These are phyloP conservation scores for Silurus aristotelis DNA, from an alignment of 2,797 vertebrate species.

Conservation along the genomic window DNA sequence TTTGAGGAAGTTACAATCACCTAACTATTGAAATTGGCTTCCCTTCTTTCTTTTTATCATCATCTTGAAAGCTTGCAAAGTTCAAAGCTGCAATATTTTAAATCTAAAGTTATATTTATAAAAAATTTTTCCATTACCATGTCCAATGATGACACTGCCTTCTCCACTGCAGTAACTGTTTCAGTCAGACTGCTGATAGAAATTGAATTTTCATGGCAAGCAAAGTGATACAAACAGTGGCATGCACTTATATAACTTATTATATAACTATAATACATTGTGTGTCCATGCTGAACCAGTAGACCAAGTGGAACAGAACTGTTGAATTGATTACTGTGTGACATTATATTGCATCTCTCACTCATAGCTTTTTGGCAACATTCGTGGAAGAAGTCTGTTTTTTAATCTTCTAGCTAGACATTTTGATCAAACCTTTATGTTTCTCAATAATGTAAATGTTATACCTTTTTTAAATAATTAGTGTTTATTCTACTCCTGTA, in stretches of 20 bases:
- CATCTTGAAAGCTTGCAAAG: neutral
- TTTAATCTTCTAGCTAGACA: neutral
- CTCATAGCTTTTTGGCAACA: neutral
- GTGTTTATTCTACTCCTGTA: slow-evolving; percentile 55
- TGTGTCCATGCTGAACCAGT: too few relatives aligned
- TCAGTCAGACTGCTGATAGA: neutral
- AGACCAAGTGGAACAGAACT: neutral
- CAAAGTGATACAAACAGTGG: neutral
- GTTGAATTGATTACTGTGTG: neutral
- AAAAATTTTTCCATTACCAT: neutral
- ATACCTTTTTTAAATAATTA: neutral
- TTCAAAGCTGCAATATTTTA: neutral
- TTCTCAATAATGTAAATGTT: neutral
- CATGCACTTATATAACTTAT: too few relatives aligned
- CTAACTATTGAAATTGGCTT: neutral
- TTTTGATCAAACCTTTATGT: neutral
- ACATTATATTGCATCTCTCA: neutral
- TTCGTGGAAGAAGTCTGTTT: neutral
- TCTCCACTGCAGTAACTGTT: neutral
- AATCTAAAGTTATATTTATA: neutral
- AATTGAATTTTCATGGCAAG: neutral
- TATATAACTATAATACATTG: too few relatives aligned
- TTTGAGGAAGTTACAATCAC: neutral
- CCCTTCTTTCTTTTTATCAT: neutral
- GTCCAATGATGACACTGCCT: neutral